A percentile compares a stretch with the other conserved stretches of the same genome.
Conservation (phyloP, 2,797 vertebrate genomes). For the Myiotriccus ornatus region DNA sequence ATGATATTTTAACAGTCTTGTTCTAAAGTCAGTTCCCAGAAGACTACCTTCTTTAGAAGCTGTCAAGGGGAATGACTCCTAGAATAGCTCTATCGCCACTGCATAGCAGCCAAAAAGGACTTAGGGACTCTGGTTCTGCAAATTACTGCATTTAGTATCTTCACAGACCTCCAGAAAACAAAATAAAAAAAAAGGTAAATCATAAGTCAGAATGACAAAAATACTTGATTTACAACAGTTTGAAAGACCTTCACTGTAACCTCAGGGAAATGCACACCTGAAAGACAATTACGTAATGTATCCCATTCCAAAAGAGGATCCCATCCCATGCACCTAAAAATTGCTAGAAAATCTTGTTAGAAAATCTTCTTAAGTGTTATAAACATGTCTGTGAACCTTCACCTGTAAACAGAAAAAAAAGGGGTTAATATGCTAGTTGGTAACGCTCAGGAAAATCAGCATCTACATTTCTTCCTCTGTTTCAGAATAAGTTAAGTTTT, state of each 20-base stretch:
- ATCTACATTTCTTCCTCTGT: not conserved
- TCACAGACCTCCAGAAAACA: not conserved
- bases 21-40: not conserved
- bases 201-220: not conserved
- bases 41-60: not conserved
- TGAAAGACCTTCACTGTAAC: not conserved
- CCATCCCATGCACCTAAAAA: not conserved
- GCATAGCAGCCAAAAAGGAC: not conserved
- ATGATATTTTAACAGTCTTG: not conserved
- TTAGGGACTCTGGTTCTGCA: not conserved
- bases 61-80: not conserved
- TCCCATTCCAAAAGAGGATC: not conserved
- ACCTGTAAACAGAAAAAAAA: not conserved
- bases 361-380: not conserved
- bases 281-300: not conserved
- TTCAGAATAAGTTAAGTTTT: not conserved
- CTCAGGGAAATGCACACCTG: not conserved
- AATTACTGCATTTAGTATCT: not conserved
- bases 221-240: not conserved
- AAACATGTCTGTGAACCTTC: not conserved
- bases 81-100: rapidly evolving
- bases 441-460: not conserved
- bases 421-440: not conserved
- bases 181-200: not conserved
- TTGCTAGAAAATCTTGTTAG: not conserved